Evolutionary conservation across 1,140 invertebrate species (phyloP), one percentile per base, ranked within the genome.

Genomic region (Habropoda laboriosa): DNA sequence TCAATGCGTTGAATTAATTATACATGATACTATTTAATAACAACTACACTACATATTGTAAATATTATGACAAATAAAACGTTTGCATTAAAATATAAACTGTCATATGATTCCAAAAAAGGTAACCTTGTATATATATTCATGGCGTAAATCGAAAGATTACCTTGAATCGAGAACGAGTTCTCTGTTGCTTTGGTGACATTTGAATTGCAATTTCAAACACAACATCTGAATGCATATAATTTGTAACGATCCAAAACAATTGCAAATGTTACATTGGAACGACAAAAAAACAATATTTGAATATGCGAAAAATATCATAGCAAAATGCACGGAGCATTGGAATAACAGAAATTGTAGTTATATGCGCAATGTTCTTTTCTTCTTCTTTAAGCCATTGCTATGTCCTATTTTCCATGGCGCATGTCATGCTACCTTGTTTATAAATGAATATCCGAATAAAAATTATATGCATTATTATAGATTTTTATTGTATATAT

Each of bases 151-250:
- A 45, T 24, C n/a, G 13, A 68, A 53, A 40, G 8, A 76, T 71
- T 91, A 92, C 90, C 90, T 92, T 91, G 70, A 90, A 91, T 82
- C 89, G 87, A 53, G 90, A 88, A 49, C 87, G 86, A 16, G 70
- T 80, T 84, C 82, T 89, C 66, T 79, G 88, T 45, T 88, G 86
- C 72, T 88, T 89, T 30, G 89, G 77, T 81, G 89, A 87, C 90
- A 90, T 92, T 89, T 90, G 86, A 86, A 76, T 72, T 72, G 66
- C 42, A 68, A 79, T 73, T 73, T 79, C 49, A 64, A n/a, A 57
- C 57, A 55, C 45, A 63, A 68, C 66, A 83, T 73, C 74, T 74
- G 81, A 55, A 64, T 27, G 30, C 55, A 7, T 68, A 47, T 40
- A 24, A 38, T 75, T 45, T 55, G 35, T 4, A 79, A 61, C 45